phyloP scores from a whole-genome alignment of 2,797 vertebrate species.

The Gadopsis bispinosus region DNA sequence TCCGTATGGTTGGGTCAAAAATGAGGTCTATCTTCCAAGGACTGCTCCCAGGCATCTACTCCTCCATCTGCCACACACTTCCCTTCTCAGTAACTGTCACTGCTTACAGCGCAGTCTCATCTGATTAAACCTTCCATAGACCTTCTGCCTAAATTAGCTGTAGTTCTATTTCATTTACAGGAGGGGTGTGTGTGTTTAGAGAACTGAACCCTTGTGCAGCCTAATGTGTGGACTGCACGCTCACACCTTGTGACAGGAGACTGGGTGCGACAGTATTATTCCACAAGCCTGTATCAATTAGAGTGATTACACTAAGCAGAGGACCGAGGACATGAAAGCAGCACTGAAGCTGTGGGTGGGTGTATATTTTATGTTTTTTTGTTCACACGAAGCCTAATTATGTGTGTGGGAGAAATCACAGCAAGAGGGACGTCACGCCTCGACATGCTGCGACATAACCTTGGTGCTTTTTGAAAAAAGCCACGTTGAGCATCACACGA shows the following conservation, averaged over 20 bases:
- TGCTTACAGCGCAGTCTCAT: conserved; percentile 52
- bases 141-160: conserved; percentile 30
- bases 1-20: conserved; percentile 81
- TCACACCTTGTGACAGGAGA: conserved; percentile 38
- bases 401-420: conserved; percentile 59
- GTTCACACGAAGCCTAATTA: conserved; percentile 56
- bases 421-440: conserved; percentile 58
- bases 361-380: conserved; percentile 8
- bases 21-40: conserved; percentile 78
- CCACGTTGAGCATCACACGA: conserved; percentile 60
- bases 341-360: conserved; percentile 45
- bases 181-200: conserved; percentile 4
- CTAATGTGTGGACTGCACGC: conserved; percentile 18
- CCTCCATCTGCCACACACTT: conserved; percentile 82
- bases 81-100: conserved; percentile 54
- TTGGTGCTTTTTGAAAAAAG: conserved; percentile 56
- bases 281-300: conserved; percentile 61
- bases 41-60: conserved; percentile 78
- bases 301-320: conserved; percentile 50
- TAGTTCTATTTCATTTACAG: conserved; percentile 18
- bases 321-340: conserved; percentile 54
- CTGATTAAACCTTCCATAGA: conserved; percentile 46
- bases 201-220: not conserved
- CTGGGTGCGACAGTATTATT: conserved; percentile 44
- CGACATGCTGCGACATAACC: conserved; percentile 60